Evolutionary conservation across 2,797 vertebrate species (phyloP), one percentile per base, ranked within the genome.

Genomic region (Tragopan temminckii): DNA sequence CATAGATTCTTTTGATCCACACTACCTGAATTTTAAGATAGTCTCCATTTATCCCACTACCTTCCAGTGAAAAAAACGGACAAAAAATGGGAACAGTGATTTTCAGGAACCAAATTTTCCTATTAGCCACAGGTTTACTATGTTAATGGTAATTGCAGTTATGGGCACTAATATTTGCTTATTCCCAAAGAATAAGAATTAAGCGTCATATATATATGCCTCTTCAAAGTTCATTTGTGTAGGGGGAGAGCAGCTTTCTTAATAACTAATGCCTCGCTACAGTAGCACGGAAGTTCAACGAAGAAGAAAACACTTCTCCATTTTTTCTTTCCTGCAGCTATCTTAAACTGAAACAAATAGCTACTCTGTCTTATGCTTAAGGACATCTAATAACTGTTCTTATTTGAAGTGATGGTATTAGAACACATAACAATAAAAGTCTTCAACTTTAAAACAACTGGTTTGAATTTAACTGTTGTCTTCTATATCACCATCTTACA

Each of bases 391-490:
- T 38, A 1, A 61, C 18, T 70, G 27, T 11, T 29, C 40, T 52
- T 36, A 58, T 40, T 72, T 61, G 61, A 40, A 87, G 25, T 27
- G 5, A 38, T 29, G 27, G 80, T 36, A 46, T 66, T 80, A 83
- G 76, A 92, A 80, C 42, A 71, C 3, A 5, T 25, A 66, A 84
- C 40, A 85, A 79, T 89, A 31, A 94, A 69, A 63, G 45, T 31
- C 53, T 85, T 7, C 7, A 20, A 81, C 59, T 70, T 93, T 48
- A 85, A 76, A 58, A 71, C 67, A 88, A 96, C 62, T 66, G 64
- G 74, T 85, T 93, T 71, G 83, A 35, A 90, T 93, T 94, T 88
- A 91, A 25, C 36, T 59, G 62, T 31, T 43, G 42, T 87, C 79
- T 83, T 88, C 70, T 82, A 72, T 62, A 80, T 89, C 82, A 85